These are phyloP conservation scores for Neria commutata DNA, from an alignment of 2,888 invertebrate species.

Conservation along the genomic window DNA sequence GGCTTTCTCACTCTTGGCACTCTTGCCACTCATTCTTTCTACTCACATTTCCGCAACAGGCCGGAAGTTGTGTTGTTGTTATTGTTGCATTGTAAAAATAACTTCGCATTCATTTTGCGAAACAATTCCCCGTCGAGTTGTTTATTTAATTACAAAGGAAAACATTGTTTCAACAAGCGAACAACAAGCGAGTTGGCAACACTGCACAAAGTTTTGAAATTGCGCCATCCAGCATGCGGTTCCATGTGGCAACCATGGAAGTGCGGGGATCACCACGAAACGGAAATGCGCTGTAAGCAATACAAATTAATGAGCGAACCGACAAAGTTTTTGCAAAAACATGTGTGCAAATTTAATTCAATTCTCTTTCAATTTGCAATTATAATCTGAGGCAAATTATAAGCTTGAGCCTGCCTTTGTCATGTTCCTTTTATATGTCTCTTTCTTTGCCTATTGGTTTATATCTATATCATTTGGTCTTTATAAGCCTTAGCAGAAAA, in stretches of 20 bases:
- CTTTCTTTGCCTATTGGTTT: too few species aligned
- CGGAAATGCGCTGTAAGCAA: neutral
- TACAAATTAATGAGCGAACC: neutral
- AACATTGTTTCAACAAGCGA: constrained; percentile 32
- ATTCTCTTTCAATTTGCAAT: too few species aligned
- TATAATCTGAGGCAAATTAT: too few species aligned
- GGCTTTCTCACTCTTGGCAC: neutral
- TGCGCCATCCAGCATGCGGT: neutral
- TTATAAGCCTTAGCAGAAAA: too few species aligned
- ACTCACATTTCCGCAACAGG: neutral
- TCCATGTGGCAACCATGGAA: neutral
- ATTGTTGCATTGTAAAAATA: neutral
- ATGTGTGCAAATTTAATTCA: too few species aligned
- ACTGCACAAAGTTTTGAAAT: neutral
- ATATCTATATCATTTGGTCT: too few species aligned
- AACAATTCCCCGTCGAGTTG: constrained; percentile 34
- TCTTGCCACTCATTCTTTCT: neutral
- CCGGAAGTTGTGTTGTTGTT: constrained; percentile 6
- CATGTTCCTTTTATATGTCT: too few species aligned
- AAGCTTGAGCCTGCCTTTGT: too few species aligned
- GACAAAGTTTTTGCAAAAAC: neutral
- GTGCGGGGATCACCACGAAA: too few species aligned
- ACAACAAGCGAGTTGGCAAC: neutral
- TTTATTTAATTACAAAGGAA: constrained; percentile 46
- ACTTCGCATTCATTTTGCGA: constrained; percentile 3